Evolutionary conservation across 2,888 invertebrate species (phyloP).

Genomic region (Polydrusus tereticollis): DNA sequence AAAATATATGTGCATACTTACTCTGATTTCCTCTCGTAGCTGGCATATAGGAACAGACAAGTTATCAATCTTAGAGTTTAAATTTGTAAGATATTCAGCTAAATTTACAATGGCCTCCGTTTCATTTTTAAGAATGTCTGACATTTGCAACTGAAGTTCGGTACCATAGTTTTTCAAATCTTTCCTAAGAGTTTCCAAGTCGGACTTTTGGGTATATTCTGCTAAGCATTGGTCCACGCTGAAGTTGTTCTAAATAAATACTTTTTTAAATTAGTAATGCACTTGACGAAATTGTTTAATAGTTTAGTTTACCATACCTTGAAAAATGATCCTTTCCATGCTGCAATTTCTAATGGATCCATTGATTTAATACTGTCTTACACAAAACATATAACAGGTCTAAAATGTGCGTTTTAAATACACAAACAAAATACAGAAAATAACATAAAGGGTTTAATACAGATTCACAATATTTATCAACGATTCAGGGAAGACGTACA

Average conservation of each 20-base stretch:
- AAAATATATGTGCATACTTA: conserved; percentile 62
- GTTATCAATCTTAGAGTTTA: conserved; percentile 88
- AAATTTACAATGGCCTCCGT: conserved; percentile 98
- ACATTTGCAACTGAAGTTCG: conserved; percentile 93
- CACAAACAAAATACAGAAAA: too few relatives aligned
- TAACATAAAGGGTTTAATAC: too few relatives aligned
- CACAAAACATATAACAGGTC: too few relatives aligned
- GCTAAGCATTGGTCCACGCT: conserved; percentile 93
- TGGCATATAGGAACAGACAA: conserved; percentile 85
- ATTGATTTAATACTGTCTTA: background rate
- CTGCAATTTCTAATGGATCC: conserved; percentile 14
- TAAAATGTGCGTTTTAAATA: too few relatives aligned
- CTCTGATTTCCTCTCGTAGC: conserved; percentile 86
- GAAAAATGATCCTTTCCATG: conserved; percentile 29
- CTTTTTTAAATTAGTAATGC: too few relatives aligned
- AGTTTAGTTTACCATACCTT: background rate
- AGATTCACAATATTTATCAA: too few relatives aligned
- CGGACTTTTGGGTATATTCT: conserved; percentile 72
- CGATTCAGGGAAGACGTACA: too few relatives aligned
- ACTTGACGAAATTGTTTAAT: too few relatives aligned
- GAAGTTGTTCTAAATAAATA: conserved; percentile 81
- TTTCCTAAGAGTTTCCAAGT: conserved; percentile 87
- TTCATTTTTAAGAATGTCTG: conserved; percentile 97
- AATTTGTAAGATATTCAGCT: conserved; percentile 93
- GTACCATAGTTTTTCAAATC: conserved; percentile 92